Conservation (phyloP, 2,797 vertebrate genomes). For the Crenuchus spilurus region DNA sequence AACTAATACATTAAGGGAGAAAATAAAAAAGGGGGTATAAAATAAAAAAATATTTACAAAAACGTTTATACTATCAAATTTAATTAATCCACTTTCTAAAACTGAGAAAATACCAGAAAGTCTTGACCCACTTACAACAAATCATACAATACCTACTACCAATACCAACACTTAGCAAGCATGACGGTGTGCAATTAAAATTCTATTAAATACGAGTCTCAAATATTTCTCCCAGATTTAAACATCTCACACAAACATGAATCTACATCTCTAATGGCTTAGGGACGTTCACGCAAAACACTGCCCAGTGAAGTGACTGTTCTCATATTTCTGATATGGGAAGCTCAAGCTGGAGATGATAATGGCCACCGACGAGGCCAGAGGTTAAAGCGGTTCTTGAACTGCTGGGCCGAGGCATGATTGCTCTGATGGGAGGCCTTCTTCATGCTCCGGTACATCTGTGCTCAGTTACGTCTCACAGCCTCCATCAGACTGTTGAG, state of each 20-base stretch:
- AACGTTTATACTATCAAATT: not conserved
- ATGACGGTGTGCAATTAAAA: too few species aligned
- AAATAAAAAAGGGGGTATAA: too few species aligned
- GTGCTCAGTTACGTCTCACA: constrained; percentile 24
- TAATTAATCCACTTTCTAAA: not conserved
- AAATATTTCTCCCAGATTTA: too few species aligned
- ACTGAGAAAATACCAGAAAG: not conserved
- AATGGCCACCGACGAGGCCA: not conserved
- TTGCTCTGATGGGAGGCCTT: not conserved
- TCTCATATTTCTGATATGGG: constrained; percentile 26
- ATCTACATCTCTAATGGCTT: too few species aligned
- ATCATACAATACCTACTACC: not conserved
- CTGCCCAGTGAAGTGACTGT: not conserved
- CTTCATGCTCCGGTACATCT: constrained; percentile 12
- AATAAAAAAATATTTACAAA: too few species aligned
- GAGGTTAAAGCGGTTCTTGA: constrained; percentile 15
- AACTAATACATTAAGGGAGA: too few species aligned
- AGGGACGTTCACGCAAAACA: not conserved
- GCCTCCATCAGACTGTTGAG: constrained; percentile 4
- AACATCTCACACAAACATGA: too few species aligned
- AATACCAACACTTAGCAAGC: too few species aligned
- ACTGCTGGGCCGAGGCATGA: not conserved
- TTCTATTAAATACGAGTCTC: too few species aligned
- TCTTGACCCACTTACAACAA: not conserved
- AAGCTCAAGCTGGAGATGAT: not conserved